Conservation (phyloP, 53 echinoderm and acorn worm genomes). For the Paelopatides confundens region DNA sequence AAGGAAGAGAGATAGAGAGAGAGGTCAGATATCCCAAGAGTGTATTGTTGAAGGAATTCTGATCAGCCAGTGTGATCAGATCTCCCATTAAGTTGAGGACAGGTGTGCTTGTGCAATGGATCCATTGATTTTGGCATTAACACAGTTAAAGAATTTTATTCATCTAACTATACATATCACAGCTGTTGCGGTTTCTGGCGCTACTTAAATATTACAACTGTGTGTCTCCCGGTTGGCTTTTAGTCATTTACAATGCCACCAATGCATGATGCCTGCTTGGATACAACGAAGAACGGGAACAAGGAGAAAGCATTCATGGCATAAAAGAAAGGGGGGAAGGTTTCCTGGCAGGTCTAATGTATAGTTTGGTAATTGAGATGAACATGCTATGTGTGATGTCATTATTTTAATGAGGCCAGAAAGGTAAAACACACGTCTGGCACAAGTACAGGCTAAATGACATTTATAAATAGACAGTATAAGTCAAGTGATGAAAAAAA, state of each 20-base stretch:
- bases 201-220: not conserved
- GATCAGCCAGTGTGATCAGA: not conserved
- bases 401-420: not conserved
- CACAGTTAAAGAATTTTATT: slow-evolving; percentile 15
- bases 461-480: no score
- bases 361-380: not conserved
- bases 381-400: not conserved
- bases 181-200: not conserved
- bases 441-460: no score
- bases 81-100: slow-evolving; percentile 12
- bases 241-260: not conserved
- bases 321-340: not conserved
- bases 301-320: not conserved
- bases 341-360: not conserved
- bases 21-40: slow-evolving; percentile 20
- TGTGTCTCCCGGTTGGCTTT: not conserved
- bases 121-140: slow-evolving; percentile 43
- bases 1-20: not conserved
- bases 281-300: not conserved
- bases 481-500: no score
- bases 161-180: not conserved
- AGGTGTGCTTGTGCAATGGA: slow-evolving; percentile 36
- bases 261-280: no score
- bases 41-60: slow-evolving; percentile 1
- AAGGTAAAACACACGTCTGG: not conserved